Evolutionary conservation across 1,140 invertebrate species (phyloP), one percentile per base, ranked within the genome.

Genomic region (Littorina saxatilis): DNA sequence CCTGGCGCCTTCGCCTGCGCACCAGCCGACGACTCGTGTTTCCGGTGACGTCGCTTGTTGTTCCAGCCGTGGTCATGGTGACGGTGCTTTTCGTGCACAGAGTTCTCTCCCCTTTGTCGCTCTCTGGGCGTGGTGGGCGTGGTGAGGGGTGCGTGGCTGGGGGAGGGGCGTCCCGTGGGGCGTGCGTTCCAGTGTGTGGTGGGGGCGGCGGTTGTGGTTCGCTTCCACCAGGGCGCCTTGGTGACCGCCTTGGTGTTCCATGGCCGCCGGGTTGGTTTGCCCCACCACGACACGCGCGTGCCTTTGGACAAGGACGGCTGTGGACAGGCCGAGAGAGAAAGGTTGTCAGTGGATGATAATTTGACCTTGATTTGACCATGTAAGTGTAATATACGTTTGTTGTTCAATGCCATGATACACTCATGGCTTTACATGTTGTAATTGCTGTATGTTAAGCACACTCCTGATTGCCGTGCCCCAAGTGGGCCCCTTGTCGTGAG

Each of bases 161-260:
- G 47, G 78, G 35, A 61, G 20, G 81, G 76, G 3, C 78, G 35
- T 2, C 74, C 80, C 2, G 83, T 80, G 35, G 80, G 68, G 3
- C 76, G 52, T 39, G 74, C 82, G 68, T 78, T 81, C 79, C 79
- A 66, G 29, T 81, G n/a, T 0, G 76, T 43, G 4, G n/a, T 63
- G 20, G 27, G 63, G 17, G 32, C 3, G 66, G 35, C 35, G 13
- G 66, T 32, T 35, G 35, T 39, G 35, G 66, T 40, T 23, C 35
- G 66, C 7, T 32, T 17, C 23, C 23, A 39, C 35, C 70, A 73
- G 37, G 37, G 43, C 29, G 70, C 37, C 15, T 35, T 39, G 37
- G 39, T 43, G 58, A 23, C n/a, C 7, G 70, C 23, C 29, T n/a
- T 17, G 11, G 55, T 39, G 58, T 39, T 39, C 39, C 52, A 61